A percentile compares a stretch with the other conserved stretches of the same genome.
Conservation (phyloP, 2,797 vertebrate genomes). For the Phoxinus dragarum region DNA sequence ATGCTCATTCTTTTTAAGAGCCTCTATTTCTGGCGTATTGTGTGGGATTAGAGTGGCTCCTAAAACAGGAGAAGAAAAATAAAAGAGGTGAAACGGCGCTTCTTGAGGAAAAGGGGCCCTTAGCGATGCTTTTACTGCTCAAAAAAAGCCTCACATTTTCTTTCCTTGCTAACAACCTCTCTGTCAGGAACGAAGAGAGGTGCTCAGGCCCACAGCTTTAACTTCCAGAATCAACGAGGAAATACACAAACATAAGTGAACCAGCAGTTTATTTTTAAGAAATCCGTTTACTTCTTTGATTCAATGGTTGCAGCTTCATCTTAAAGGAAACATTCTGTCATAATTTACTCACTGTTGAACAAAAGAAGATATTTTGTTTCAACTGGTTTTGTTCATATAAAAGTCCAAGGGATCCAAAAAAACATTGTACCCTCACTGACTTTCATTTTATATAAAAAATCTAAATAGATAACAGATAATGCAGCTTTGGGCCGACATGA, state of each 20-base stretch:
- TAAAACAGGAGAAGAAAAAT: background rate
- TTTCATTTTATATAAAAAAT: too few species aligned
- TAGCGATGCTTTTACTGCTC: constrained; percentile 29
- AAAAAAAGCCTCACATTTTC: constrained; percentile 38
- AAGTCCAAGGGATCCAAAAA: background rate
- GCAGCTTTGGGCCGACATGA: too few species aligned
- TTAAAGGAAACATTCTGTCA: background rate
- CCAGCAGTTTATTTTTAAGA: background rate
- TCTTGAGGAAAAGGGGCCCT: constrained; percentile 25
- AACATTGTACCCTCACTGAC: too few species aligned
- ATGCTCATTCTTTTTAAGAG: constrained; percentile 14
- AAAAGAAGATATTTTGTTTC: background rate
- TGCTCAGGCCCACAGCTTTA: background rate
- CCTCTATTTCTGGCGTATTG: constrained; percentile 23
- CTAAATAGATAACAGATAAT: too few species aligned
- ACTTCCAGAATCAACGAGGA: background rate
- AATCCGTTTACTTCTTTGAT: background rate
- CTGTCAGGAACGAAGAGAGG: background rate
- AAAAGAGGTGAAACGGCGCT: background rate
- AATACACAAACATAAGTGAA: constrained; percentile 15
- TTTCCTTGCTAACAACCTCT: constrained; percentile 48
- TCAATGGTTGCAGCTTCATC: background rate
- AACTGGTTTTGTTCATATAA: background rate
- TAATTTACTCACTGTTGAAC: background rate
- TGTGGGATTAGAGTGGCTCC: constrained; percentile 32